phyloP scores from a whole-genome alignment of 2,888 invertebrate genomes.

The Neoitamus cyanurus region DNA sequence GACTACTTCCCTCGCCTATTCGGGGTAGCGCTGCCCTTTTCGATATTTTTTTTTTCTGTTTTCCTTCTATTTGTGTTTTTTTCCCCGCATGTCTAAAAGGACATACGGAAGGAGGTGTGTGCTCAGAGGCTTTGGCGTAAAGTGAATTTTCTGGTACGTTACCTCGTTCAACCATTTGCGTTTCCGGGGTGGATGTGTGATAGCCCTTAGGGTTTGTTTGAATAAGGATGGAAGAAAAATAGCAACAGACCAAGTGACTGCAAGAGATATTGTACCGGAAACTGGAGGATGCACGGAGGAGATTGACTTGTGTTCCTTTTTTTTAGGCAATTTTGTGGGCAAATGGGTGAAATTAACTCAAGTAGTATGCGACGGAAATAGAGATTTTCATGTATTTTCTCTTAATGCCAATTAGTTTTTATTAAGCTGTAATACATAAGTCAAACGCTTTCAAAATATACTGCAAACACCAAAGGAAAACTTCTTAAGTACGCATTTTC shows the following conservation, averaged over 20 bases:
- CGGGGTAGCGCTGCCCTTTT: conserved; percentile 10
- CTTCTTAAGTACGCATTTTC: no score
- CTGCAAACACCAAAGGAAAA: no score
- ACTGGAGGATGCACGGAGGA: not conserved
- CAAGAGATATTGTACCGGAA: conserved; percentile 1
- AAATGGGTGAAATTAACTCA: no score
- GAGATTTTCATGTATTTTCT: no score
- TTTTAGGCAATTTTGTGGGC: not conserved
- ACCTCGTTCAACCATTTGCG: conserved; percentile 45
- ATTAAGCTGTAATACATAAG: no score
- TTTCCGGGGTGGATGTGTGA: conserved; percentile 48
- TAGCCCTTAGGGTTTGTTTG: conserved; percentile 46
- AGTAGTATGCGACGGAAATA: no score
- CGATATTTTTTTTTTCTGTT: not conserved
- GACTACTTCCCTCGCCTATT: conserved; percentile 19
- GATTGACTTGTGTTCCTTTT: not conserved
- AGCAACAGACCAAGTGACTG: not conserved
- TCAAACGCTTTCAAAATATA: no score
- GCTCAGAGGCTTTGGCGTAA: conserved; percentile 38
- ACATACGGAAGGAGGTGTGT: conserved; percentile 11
- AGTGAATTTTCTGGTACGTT: conserved; percentile 47
- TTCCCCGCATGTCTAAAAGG: not conserved
- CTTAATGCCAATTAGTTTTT: no score
- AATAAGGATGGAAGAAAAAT: not conserved
- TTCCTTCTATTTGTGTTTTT: not conserved